A percentile compares a stretch with the other conserved stretches of the same genome.
Conservation (phyloP, 2,888 invertebrate species). For the Diloba caeruleocephala region DNA sequence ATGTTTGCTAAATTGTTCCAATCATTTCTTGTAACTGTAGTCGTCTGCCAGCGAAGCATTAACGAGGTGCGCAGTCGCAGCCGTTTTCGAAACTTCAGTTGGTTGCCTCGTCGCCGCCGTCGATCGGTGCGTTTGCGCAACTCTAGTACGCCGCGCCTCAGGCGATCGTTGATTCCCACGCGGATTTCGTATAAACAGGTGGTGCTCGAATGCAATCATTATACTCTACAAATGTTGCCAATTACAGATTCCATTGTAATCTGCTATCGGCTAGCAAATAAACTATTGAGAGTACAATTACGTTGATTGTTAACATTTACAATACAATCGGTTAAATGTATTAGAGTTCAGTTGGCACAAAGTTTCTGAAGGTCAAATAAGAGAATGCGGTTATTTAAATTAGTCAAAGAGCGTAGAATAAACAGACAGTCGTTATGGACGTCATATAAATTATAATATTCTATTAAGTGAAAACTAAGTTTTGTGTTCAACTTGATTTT, state of each 20-base stretch:
- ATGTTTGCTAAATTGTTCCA: slow-evolving; percentile 38
- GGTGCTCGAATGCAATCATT: slow-evolving; percentile 75
- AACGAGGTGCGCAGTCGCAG: slow-evolving; percentile 61
- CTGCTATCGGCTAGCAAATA: slow-evolving; percentile 38
- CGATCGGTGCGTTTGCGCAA: slow-evolving; percentile 75
- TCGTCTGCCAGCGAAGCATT: slow-evolving; percentile 56
- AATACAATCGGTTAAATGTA: slow-evolving; percentile 40
- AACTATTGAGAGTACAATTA: slow-evolving; percentile 42
- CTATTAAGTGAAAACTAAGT: slow-evolving; percentile 31
- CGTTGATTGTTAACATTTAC: slow-evolving; percentile 50
- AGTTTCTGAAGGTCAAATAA: slow-evolving; percentile 47
- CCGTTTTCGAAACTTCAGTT: slow-evolving; percentile 66
- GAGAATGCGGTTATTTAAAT: slow-evolving; percentile 57
- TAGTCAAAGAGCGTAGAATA: too few species aligned
- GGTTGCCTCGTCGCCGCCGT: slow-evolving; percentile 49
- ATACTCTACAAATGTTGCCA: slow-evolving; percentile 69
- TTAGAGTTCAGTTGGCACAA: slow-evolving; percentile 32
- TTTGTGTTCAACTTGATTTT: slow-evolving; percentile 26
- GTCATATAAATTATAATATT: slow-evolving; percentile 38
- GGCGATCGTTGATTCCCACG: slow-evolving; percentile 83
- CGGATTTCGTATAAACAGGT: slow-evolving; percentile 86
- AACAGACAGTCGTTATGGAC: slow-evolving; percentile 32
- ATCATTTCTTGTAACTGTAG: slow-evolving; percentile 53
- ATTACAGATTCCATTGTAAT: slow-evolving; percentile 64
- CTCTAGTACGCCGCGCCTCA: slow-evolving; percentile 57